Percentiles rank a stretch among this genome's conserved stretches.
Conservation (phyloP, 1,140 invertebrate genomes). For the Eumaeus atala region DNA sequence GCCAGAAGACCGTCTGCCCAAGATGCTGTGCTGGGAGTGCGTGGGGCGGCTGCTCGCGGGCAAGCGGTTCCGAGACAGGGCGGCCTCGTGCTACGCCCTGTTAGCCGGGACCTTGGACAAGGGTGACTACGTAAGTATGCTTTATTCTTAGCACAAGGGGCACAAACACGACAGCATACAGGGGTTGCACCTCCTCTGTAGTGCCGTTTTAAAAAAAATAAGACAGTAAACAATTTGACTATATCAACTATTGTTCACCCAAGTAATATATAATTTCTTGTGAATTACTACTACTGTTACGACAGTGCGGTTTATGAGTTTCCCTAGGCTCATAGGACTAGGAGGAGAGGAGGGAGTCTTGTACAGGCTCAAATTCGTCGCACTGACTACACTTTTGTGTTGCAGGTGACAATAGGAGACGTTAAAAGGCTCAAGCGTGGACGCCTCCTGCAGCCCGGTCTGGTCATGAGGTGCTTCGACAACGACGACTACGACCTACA, state of each 20-base stretch:
- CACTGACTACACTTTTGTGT: too few relatives aligned
- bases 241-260: too few relatives aligned
- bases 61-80: conserved; percentile 30
- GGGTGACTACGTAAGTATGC: conserved; percentile 36
- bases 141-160: background rate
- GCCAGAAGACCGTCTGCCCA: conserved; percentile 38
- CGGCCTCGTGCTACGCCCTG: conserved; percentile 28
- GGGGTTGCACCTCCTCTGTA: too few relatives aligned
- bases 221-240: too few relatives aligned
- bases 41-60: conserved; percentile 29
- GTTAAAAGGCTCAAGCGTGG: conserved; percentile 41
- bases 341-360: too few relatives aligned
- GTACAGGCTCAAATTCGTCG: too few relatives aligned
- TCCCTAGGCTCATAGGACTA: too few relatives aligned
- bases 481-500: conserved; percentile 25
- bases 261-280: too few relatives aligned
- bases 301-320: too few relatives aligned
- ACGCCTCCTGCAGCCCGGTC: conserved; percentile 27
- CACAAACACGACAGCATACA: too few relatives aligned
- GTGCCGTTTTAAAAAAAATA: too few relatives aligned
- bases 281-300: too few relatives aligned
- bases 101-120: conserved; percentile 27
- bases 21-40: conserved; percentile 55
- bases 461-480: conserved; percentile 30
- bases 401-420: conserved; percentile 45